Percentiles rank a stretch among this genome's conserved stretches.
Conservation (phyloP, 2,888 invertebrate genomes). For the Leucophora obtusa region DNA sequence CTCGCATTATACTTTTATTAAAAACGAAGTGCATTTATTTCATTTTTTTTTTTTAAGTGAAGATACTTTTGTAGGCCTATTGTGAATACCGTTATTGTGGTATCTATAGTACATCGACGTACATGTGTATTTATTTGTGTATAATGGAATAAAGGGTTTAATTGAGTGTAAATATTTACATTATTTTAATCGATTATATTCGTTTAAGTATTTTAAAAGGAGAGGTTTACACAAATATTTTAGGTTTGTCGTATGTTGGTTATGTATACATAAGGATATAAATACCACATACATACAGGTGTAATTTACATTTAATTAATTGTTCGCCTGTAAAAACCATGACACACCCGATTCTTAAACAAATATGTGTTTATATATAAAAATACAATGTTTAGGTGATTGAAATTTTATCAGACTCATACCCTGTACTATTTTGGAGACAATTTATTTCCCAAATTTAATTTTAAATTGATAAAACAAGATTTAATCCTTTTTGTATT, state of each 20-base stretch:
- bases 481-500: neutral
- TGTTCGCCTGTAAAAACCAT: neutral
- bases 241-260: neutral
- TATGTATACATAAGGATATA: neutral
- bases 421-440: neutral
- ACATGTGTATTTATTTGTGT: neutral
- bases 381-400: neutral
- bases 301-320: conserved; percentile 21
- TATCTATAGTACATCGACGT: no score
- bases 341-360: conserved; percentile 2
- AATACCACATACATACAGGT: conserved; percentile 2
- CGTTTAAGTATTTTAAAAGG: conserved; percentile 6
- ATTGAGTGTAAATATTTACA: conserved; percentile 29
- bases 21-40: no score
- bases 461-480: neutral
- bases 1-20: no score
- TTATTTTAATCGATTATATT: conserved; percentile 19
- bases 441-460: neutral
- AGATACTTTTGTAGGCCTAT: no score
- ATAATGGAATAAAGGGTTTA: conserved; percentile 1
- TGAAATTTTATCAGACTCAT: neutral
- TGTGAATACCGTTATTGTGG: no score
- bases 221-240: neutral
- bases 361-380: neutral
- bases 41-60: no score